phyloP scores from a whole-genome alignment of 2,888 invertebrate species.

The Drosophila picticornis region DNA sequence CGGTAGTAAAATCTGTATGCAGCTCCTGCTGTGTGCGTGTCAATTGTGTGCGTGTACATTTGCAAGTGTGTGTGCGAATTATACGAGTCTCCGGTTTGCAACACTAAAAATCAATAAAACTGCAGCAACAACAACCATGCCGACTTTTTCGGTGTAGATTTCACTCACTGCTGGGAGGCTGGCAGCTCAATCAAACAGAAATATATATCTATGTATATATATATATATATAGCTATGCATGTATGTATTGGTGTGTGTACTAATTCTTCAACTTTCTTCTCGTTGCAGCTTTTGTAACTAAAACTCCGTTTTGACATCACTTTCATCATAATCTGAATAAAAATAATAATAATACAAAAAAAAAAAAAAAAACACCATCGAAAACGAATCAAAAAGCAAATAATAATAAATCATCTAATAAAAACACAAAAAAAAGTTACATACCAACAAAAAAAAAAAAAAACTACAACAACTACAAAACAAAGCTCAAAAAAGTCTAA shows the following conservation, averaged over 20 bases:
- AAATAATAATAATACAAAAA: slow-evolving; percentile 75
- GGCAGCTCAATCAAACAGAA: slow-evolving; percentile 16
- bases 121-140: slow-evolving; percentile 65
- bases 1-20: slow-evolving; percentile 67
- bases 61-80: slow-evolving; percentile 37
- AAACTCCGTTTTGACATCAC: slow-evolving; percentile 86
- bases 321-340: slow-evolving; percentile 85
- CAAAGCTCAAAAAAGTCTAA: slow-evolving; percentile 76
- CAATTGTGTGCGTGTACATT: slow-evolving; percentile 18
- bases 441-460: slow-evolving; percentile 55
- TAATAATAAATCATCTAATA: slow-evolving; percentile 83
- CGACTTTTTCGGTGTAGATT: slow-evolving; percentile 66
- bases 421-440: slow-evolving; percentile 66
- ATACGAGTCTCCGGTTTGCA: slow-evolving; percentile 69
- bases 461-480: slow-evolving; percentile 58
- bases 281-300: slow-evolving; percentile 85
- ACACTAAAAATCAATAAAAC: slow-evolving; percentile 78
- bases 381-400: slow-evolving; percentile 82
- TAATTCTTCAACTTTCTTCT: slow-evolving; percentile 55
- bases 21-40: slow-evolving; percentile 51
- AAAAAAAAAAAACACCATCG: slow-evolving; percentile 77
- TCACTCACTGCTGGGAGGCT: slow-evolving; percentile 51
- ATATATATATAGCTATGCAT: slow-evolving; percentile 2
- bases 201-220: slow-evolving; percentile 2
- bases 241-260: slow-evolving; percentile 20